Evolutionary conservation across 2,797 vertebrate species (phyloP).

Genomic region (Bradypodion pumilum): DNA sequence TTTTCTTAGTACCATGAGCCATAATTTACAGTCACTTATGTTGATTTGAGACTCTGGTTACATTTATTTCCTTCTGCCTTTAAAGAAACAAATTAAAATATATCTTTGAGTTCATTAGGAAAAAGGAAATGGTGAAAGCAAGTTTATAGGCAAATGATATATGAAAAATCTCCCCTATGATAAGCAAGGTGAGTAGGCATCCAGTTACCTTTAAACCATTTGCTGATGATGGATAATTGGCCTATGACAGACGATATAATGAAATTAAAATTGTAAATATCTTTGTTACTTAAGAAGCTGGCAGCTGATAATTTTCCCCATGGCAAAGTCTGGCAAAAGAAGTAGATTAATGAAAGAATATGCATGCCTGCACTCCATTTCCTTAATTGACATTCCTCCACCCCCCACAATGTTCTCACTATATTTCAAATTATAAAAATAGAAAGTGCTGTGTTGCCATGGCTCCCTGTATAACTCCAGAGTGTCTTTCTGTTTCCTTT

Average conservation of each 20-base stretch:
- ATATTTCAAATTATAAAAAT: slow-evolving; percentile 75
- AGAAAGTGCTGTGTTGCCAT: slow-evolving; percentile 71
- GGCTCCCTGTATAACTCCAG: slow-evolving; percentile 61
- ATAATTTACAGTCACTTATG: slow-evolving; percentile 58
- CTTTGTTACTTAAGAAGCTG: slow-evolving; percentile 25
- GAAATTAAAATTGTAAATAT: slow-evolving; percentile 28
- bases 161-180: slow-evolving; percentile 11
- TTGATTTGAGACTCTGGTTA: slow-evolving; percentile 52
- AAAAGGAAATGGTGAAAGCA: slow-evolving; percentile 20
- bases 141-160: slow-evolving; percentile 2
- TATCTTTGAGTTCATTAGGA: slow-evolving; percentile 9
- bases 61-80: slow-evolving; percentile 25
- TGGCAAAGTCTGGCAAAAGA: slow-evolving; percentile 46
- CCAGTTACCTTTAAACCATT: neutral
- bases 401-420: slow-evolving; percentile 61
- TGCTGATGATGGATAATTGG: slow-evolving; percentile 11
- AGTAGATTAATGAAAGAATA: slow-evolving; percentile 46
- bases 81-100: slow-evolving; percentile 35
- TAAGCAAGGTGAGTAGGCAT: slow-evolving; percentile 6
- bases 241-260: slow-evolving; percentile 22
- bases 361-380: neutral
- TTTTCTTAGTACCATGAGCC: slow-evolving; percentile 46
- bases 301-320: slow-evolving; percentile 22
- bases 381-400: slow-evolving; percentile 16
- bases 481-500: slow-evolving; percentile 46